Conservation (phyloP, 2,888 invertebrate genomes). For the Loripinus fragilis region DNA sequence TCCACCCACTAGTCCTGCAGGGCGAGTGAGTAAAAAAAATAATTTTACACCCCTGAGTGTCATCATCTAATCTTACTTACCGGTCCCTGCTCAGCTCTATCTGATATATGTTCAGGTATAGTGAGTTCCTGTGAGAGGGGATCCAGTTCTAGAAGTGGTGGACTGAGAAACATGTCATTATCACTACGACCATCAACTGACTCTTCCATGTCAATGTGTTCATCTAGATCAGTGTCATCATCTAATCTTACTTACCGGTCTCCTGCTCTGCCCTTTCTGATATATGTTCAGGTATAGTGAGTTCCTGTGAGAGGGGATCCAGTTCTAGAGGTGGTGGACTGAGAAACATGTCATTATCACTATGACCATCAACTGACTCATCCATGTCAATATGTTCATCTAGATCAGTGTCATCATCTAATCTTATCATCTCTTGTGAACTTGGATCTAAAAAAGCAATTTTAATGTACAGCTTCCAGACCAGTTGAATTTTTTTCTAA, state of each 20-base stretch:
- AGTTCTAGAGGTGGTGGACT: slow-evolving; percentile 59
- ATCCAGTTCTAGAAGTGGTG: slow-evolving; percentile 53
- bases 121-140: slow-evolving; percentile 20
- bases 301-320: slow-evolving; percentile 36
- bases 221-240: slow-evolving; percentile 13
- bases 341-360: slow-evolving; percentile 65
- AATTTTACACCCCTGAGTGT: too few species aligned
- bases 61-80: background rate
- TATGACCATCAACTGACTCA: slow-evolving; percentile 32
- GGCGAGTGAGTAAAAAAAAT: too few species aligned
- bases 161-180: slow-evolving; percentile 68
- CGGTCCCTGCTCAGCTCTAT: background rate
- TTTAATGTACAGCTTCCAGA: too few species aligned
- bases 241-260: background rate
- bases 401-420: slow-evolving; percentile 11
- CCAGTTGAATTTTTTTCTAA: too few species aligned
- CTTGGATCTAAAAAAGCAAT: too few species aligned
- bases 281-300: background rate
- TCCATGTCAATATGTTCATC: slow-evolving; percentile 26
- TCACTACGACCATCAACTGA: slow-evolving; percentile 33
- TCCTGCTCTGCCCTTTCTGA: background rate
- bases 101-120: background rate
- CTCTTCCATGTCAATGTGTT: slow-evolving; percentile 32
- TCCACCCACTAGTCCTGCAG: too few species aligned
- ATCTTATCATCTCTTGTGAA: background rate